A percentile compares a stretch with the other conserved stretches of the same genome.
These are phyloP conservation scores for Hyles lineata DNA, from an alignment of 2,888 invertebrate genomes.

Conservation along the genomic window DNA sequence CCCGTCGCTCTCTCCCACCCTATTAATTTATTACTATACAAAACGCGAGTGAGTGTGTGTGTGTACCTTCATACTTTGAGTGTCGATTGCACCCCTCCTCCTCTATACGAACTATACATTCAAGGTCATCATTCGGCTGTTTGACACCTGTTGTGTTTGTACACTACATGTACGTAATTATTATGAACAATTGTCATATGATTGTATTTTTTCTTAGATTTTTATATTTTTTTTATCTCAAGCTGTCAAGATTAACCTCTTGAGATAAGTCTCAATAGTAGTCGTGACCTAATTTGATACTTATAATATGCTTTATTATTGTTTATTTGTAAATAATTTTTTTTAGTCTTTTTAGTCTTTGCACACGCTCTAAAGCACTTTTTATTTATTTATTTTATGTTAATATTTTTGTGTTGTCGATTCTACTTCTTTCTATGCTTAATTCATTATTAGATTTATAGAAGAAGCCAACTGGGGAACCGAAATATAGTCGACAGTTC, in stretches of 20 bases:
- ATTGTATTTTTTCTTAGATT: neutral
- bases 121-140: conserved; percentile 70
- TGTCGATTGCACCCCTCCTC: conserved; percentile 56
- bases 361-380: neutral
- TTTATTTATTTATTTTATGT: neutral
- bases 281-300: neutral
- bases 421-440: neutral
- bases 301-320: neutral
- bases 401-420: neutral
- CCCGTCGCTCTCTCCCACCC: conserved; percentile 43
- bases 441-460: too few relatives aligned
- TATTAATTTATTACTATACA: conserved; percentile 58
- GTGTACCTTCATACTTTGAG: conserved; percentile 63
- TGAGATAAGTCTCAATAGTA: neutral
- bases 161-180: conserved; percentile 68
- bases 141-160: conserved; percentile 78
- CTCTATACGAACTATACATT: conserved; percentile 54
- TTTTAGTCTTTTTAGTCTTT: neutral
- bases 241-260: neutral
- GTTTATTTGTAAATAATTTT: neutral
- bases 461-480: too few relatives aligned
- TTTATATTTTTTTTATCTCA: neutral
- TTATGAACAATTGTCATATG: conserved; percentile 41
- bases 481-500: too few relatives aligned
- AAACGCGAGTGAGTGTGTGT: conserved; percentile 74